Conservation (phyloP, 1,140 invertebrate species). For the Goniozus legneri region DNA sequence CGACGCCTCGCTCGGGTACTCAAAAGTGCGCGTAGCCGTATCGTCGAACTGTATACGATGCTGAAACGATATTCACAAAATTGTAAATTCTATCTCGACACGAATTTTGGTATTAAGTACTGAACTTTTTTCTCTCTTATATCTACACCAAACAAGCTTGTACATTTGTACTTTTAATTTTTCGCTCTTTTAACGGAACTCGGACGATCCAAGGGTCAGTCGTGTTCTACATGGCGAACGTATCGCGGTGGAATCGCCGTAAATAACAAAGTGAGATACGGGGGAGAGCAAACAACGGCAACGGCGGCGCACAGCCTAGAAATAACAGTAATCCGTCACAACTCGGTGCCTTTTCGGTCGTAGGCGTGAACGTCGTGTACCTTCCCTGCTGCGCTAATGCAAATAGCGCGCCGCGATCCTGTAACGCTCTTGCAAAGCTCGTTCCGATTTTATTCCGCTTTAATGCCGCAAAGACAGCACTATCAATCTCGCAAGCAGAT, state of each 20-base stretch:
- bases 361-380: conserved; percentile 16
- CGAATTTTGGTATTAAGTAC: too few species aligned
- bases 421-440: too few species aligned
- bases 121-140: too few species aligned
- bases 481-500: too few species aligned
- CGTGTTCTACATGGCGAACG: conserved; percentile 1
- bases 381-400: too few species aligned
- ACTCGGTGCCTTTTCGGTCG: conserved; percentile 46
- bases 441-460: too few species aligned
- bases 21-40: conserved; percentile 74
- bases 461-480: too few species aligned
- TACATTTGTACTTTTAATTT: neutral
- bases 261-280: conserved; percentile 18
- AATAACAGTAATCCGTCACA: conserved; percentile 55
- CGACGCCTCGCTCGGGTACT: conserved; percentile 83
- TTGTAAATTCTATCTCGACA: neutral
- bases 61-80: conserved; percentile 64
- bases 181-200: neutral
- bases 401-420: too few species aligned
- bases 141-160: too few species aligned
- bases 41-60: conserved; percentile 83
- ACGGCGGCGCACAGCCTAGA: conserved; percentile 25
- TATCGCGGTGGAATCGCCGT: conserved; percentile 6
- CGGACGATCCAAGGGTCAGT: neutral
- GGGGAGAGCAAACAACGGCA: conserved; percentile 39